phyloP scores from a whole-genome alignment of 2,113 vertebrate genomes.

The Sturnira hondurensis region DNA sequence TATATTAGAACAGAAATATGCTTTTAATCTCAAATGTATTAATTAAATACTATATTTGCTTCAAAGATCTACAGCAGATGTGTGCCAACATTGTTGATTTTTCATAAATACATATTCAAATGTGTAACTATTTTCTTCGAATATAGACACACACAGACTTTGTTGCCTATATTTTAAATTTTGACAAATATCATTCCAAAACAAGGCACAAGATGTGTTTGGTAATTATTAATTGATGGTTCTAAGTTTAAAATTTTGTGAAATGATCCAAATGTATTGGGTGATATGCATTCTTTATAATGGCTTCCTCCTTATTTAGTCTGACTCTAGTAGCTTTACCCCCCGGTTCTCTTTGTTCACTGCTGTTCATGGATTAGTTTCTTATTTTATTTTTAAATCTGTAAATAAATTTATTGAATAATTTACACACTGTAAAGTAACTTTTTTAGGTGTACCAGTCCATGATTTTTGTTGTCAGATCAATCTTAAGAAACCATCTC shows the following conservation, averaged over 20 bases:
- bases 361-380: background rate
- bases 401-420: background rate
- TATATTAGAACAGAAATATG: background rate
- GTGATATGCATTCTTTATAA: background rate
- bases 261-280: background rate
- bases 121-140: background rate
- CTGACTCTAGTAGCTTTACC: background rate
- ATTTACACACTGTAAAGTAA: background rate
- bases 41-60: background rate
- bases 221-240: background rate
- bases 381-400: background rate
- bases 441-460: background rate
- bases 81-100: background rate
- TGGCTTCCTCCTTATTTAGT: background rate
- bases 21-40: conserved; percentile 3
- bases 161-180: background rate
- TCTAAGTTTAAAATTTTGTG: background rate
- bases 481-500: background rate
- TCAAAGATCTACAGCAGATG: background rate
- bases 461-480: background rate
- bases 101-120: background rate
- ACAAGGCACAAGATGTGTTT: background rate
- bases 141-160: background rate
- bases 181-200: background rate
- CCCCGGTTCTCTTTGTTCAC: background rate